Base-by-base conservation (phyloP, 2,888 invertebrate genomes). In the Agriopis leucophaearia region DNA sequence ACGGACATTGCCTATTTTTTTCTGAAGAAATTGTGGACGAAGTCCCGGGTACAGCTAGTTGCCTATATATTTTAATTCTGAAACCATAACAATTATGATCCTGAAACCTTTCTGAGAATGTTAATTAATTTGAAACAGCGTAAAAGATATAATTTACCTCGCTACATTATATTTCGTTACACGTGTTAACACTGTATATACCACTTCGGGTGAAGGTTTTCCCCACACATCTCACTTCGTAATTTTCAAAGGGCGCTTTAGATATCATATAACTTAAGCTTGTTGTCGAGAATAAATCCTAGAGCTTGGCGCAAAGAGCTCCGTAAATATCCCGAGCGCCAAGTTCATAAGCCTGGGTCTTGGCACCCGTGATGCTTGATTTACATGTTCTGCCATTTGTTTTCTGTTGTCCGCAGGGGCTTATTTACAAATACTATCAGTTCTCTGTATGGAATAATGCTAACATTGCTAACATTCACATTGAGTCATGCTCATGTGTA, bases 341-440 rank as follows among this genome's bases (percentile, higher is more conserved):
- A 71, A 71, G 73, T 72, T 72, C 74, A 69, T 71, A 74, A 74
- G 74, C 72, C 70, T 72, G 74, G 66, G 40, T 70, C 70, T 75
- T 74, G 75, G 75, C 75, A 75, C 71, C 65, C 27, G 66, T 62
- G 66, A 56, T 61, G 70, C 69, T 74, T 71, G 72, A 73, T 75
- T 72, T 74, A 75, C 74, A 75, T 74, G 71, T 61, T 66, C 58
- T 45, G 57, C 70, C 66, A 70, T 71, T 72, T 62, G 67, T 71
- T 68, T 65, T 62, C 63, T 68, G 52, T 60, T 66, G 66, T 66
- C 67, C 57, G 63, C 71, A 64, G 65, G 66, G 5, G 62, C 70
- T 72, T 68, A 74, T 75, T 75, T 75, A 72, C 74, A 71, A 75
- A 74, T 64, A 72, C 64, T 67, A 72, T 74, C 72, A 72, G 69